Evolutionary conservation across 2,113 vertebrate species (phyloP).

Genomic region (Spheniscus mendiculus): DNA sequence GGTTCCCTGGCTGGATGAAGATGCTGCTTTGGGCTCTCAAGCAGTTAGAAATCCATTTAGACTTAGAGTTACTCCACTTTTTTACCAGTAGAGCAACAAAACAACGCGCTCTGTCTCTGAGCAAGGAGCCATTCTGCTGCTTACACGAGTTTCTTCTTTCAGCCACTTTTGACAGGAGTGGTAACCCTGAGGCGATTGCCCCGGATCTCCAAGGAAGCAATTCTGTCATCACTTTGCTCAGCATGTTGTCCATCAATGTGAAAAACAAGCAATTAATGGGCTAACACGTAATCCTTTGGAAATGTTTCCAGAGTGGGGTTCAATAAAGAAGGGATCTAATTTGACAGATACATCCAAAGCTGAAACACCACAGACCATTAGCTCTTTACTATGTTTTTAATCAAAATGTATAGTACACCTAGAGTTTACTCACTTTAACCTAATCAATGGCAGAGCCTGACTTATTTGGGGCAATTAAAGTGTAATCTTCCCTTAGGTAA

Average conservation of each 20-base stretch:
- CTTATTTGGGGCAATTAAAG: constrained; percentile 48
- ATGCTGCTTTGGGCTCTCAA: neutral
- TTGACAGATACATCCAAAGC: neutral
- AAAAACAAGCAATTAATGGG: neutral
- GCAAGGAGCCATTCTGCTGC: neutral
- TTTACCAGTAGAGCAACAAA: neutral
- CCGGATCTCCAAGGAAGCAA: neutral
- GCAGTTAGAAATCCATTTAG: neutral
- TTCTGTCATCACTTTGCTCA: neutral
- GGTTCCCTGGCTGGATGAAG: neutral
- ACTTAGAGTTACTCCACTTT: neutral
- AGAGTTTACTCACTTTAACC: neutral
- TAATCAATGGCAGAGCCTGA: neutral
- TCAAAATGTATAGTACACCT: neutral
- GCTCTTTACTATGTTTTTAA: neutral
- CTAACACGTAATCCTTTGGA: neutral
- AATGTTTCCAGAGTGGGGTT: neutral
- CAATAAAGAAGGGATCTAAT: neutral
- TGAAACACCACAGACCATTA: neutral
- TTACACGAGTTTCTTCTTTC: neutral
- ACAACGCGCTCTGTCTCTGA: neutral
- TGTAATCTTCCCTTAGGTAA: neutral
- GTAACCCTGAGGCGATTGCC: neutral
- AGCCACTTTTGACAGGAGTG: neutral
- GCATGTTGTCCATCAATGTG: neutral